Conservation (phyloP, 2,113 vertebrate species). For the Todiramphus saurophagus region DNA sequence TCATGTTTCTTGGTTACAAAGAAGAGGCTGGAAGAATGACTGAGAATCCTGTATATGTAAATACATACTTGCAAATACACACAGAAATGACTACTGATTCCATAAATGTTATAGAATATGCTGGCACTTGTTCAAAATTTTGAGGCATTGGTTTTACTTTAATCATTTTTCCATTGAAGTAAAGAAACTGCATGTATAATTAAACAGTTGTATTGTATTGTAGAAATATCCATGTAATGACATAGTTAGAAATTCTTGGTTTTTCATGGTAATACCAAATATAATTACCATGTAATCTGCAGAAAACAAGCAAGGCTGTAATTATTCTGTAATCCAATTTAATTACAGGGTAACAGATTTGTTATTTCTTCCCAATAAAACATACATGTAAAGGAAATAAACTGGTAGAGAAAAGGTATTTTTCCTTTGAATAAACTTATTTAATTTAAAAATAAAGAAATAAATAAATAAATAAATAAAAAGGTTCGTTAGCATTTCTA, state of each 20-base stretch:
- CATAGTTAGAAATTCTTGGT: conserved; percentile 80
- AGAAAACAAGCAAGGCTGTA: conserved; percentile 78
- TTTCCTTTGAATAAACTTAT: conserved; percentile 12
- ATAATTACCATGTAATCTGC: conserved; percentile 84
- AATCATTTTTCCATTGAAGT: conserved; percentile 76
- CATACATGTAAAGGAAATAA: conserved; percentile 53
- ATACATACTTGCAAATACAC: neutral
- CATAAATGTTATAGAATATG: conserved; percentile 64
- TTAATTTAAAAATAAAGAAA: neutral
- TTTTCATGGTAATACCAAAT: conserved; percentile 80
- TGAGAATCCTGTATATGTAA: neutral
- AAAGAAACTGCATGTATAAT: conserved; percentile 80
- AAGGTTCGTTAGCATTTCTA: neutral
- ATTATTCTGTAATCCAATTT: conserved; percentile 82
- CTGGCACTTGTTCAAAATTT: conserved; percentile 73
- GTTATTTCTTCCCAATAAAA: conserved; percentile 74
- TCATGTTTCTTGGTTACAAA: neutral
- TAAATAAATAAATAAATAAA: neutral
- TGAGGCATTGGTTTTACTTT: conserved; percentile 77
- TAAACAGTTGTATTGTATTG: conserved; percentile 77
- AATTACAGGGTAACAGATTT: conserved; percentile 75
- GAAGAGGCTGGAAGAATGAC: neutral
- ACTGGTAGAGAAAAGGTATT: neutral
- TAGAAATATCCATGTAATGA: conserved; percentile 82
- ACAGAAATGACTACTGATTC: neutral